phyloP scores from a whole-genome alignment of 37 sponge, comb jelly and placozoan species.

The Ephydatia muelleri region DNA sequence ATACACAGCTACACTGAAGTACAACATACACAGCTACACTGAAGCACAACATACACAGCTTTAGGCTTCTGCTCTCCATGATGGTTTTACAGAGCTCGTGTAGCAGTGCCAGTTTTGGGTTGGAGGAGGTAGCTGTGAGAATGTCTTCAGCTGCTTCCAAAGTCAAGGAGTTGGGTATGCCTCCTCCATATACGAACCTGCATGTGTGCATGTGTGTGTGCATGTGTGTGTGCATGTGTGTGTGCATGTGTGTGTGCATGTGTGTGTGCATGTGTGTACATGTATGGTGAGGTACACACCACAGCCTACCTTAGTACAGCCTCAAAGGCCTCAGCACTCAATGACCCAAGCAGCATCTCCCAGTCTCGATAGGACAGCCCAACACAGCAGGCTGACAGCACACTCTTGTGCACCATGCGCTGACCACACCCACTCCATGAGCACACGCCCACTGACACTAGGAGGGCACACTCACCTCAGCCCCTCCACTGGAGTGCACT shows the following conservation, averaged over 20 bases:
- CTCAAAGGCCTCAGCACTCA: not conserved
- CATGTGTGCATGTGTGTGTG: not conserved
- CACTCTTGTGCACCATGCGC: conserved; percentile 18
- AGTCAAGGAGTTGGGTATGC: conserved; percentile 24
- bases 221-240: not conserved
- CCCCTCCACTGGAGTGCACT: conserved; percentile 25
- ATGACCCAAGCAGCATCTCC: conserved; percentile 23
- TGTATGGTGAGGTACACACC: not conserved
- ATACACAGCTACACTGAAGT: no score
- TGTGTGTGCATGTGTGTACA: not conserved
- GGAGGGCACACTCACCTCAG: not conserved
- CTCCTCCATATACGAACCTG: conserved; percentile 32
- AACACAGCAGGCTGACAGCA: conserved; percentile 21
- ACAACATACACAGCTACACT: no score
- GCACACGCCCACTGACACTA: not conserved
- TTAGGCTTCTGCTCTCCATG: conserved; percentile 44
- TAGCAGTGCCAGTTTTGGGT: conserved; percentile 38
- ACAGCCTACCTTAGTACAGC: conserved; percentile 40
- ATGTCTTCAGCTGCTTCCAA: conserved; percentile 36
- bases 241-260: conserved; percentile 12
- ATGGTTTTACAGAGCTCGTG: conserved; percentile 28
- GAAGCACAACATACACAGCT: conserved; percentile 36
- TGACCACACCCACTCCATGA: not conserved
- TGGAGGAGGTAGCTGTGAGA: not conserved
- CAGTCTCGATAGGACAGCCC: conserved; percentile 50